Base-by-base conservation (phyloP, 1,140 invertebrate genomes). In the Neuroterus valhalla region DNA sequence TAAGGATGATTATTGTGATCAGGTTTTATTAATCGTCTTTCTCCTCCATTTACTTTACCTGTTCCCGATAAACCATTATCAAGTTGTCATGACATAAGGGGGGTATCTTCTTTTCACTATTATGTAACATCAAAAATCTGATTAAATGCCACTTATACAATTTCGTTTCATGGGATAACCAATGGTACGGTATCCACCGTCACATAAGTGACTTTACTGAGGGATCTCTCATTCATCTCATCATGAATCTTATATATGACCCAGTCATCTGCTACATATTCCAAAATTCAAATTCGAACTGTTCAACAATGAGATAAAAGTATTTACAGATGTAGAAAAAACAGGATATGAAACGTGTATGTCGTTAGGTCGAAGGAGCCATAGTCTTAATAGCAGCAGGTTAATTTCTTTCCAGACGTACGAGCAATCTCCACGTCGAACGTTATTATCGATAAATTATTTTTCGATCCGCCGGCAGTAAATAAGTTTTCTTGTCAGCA, bases 121-220 rank as follows among this genome's bases (percentile, higher is more conserved):
- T 62, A 62, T 31, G 23, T 62, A 62, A 62, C 10, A 62, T 62
- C 55, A 14, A 62, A 62, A 62, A 62, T 62, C n/a, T n/a, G n/a
- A n/a, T n/a, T n/a, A n/a, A n/a, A n/a, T n/a, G n/a, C n/a, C n/a
- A n/a, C n/a, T n/a, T n/a, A n/a, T n/a, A n/a, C n/a, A n/a, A n/a
- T n/a, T n/a, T n/a, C n/a, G n/a, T n/a, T n/a, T n/a, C n/a, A n/a
- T n/a, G n/a, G n/a, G n/a, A n/a, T n/a, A n/a, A n/a, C n/a, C n/a
- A n/a, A n/a, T n/a, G n/a, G n/a, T n/a, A n/a, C n/a, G n/a, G n/a
- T n/a, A n/a, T n/a, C n/a, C n/a, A n/a, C n/a, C n/a, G n/a, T n/a
- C n/a, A n/a, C n/a, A n/a, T n/a, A n/a, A n/a, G n/a, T n/a, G n/a
- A n/a, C n/a, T n/a, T n/a, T n/a, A n/a, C n/a, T n/a, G n/a, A n/a